Base-by-base conservation (phyloP, 2,113 vertebrate genomes). In the Pelvicachromis taeniatus region DNA sequence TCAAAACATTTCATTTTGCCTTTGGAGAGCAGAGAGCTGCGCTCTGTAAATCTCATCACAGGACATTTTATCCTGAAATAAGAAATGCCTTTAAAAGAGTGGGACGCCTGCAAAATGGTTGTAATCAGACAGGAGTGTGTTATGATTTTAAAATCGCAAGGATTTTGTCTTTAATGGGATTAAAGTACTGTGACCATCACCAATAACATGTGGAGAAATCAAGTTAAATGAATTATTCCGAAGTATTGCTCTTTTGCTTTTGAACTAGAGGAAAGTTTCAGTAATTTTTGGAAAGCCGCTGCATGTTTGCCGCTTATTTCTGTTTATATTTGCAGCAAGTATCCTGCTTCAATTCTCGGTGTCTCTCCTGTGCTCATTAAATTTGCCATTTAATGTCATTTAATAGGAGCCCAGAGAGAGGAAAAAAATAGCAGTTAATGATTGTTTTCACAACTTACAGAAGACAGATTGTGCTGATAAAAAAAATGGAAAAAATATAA, bases 391-490 rank as follows among this genome's bases (percentile, higher is more conserved):
- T 85, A 26, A 33, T 83, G 80, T 84, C 77, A 78, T 80, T 89
- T 93, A 89, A 88, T 79, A 73, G 55, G 56, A 84, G 89, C 88
- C 80, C 26, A n/a, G 80, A 75, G 85, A 83, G 40, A 19, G 35
- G 61, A n/a, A 3, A 0, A 54, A 50, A 38, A 26, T 2, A 80
- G 70, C 59, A 50, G 77, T 56, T 75, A 50, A 81, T 85, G 77
- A 89, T 85, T 90, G 80, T 70, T 86, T 73, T 10, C 59, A 54
- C 87, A 85, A 81, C 65, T 82, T 65, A 78, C 48, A 79, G 81
- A 88, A 81, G 35, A 68, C 55, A 80, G 55, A 91, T 93, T 78
- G 40, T 73, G 81, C 38, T 14, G 87, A 87, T 91, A 88, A n/a
- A n/a, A n/a, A n/a, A n/a, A n/a, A n/a, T n/a, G n/a, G 40, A 78